A percentile compares a stretch with the other conserved stretches of the same genome.
Conservation (phyloP, 2,888 invertebrate species). For the Embidobia sp. region DNA sequence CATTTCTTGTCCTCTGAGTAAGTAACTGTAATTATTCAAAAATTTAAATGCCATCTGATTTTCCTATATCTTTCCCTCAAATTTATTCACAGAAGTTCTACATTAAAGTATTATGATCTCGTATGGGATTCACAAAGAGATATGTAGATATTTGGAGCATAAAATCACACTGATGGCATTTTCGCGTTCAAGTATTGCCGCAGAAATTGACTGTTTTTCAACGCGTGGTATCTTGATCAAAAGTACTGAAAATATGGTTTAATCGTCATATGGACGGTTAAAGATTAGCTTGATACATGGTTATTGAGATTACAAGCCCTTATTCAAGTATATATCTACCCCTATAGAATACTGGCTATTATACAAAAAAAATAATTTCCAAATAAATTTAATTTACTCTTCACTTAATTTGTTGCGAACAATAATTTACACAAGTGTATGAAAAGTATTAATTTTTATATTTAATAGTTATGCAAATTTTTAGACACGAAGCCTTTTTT, state of each 20-base stretch:
- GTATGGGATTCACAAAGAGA: conserved; percentile 3
- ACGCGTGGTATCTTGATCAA: conserved; percentile 63
- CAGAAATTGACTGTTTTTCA: conserved; percentile 61
- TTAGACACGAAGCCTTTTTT: too few species aligned
- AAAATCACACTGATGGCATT: conserved; percentile 48
- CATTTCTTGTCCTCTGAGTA: too few species aligned
- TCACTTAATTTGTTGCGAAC: too few species aligned
- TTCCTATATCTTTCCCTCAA: not conserved
- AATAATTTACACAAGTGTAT: too few species aligned
- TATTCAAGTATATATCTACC: conserved; percentile 68
- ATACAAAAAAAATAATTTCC: too few species aligned
- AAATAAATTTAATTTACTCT: too few species aligned
- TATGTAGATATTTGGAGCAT: conserved; percentile 35
- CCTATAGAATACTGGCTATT: too few species aligned
- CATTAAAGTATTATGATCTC: conserved; percentile 9
- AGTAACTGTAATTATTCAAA: too few species aligned
- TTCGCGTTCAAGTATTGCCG: conserved; percentile 52
- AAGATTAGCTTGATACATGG: conserved; percentile 77
- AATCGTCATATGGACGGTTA: conserved; percentile 64
- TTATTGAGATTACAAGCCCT: conserved; percentile 71
- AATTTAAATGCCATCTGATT: too few species aligned
- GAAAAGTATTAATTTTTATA: too few species aligned
- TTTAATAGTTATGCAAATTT: too few species aligned
- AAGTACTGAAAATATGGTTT: conserved; percentile 68
- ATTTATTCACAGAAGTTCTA: not conserved